Evolutionary conservation across 2,888 invertebrate genomes (phyloP).

Genomic region (Drosophila phalerata): DNA sequence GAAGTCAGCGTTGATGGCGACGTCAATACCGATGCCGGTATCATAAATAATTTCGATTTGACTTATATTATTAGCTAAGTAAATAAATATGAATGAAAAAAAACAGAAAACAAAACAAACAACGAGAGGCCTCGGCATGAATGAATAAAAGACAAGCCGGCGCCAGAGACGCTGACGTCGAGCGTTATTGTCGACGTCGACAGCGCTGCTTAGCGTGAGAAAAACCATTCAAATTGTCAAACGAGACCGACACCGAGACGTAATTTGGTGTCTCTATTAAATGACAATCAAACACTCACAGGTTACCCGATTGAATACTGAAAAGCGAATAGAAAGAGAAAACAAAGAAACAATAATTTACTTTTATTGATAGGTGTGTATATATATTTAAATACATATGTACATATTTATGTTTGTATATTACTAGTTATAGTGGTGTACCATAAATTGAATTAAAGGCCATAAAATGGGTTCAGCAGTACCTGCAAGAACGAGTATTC

Average conservation of each 20-base stretch:
- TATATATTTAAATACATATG: neutral
- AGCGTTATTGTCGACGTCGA: constrained; percentile 11
- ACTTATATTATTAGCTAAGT: constrained; percentile 79
- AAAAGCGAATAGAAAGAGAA: constrained; percentile 9
- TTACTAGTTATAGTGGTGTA: constrained; percentile 1
- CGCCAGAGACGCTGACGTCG: constrained; percentile 52
- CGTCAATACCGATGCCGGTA: constrained; percentile 59
- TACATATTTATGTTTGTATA: no score
- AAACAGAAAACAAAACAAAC: constrained; percentile 40
- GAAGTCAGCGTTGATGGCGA: constrained; percentile 8
- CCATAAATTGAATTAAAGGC: constrained; percentile 9
- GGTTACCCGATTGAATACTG: constrained; percentile 16
- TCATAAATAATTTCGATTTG: constrained; percentile 78
- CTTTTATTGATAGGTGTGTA: constrained; percentile 1
- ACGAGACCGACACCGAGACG: constrained; percentile 55
- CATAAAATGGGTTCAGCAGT: constrained; percentile 3
- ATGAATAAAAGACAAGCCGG: constrained; percentile 74
- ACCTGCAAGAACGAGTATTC: neutral
- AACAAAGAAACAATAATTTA: constrained; percentile 27
- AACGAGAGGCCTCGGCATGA: constrained; percentile 61
- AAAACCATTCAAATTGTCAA: constrained; percentile 76
- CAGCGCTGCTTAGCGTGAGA: constrained; percentile 76
- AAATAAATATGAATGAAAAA: constrained; percentile 71
- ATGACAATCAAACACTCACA: constrained; percentile 54
- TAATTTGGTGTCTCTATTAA: constrained; percentile 68